Conservation (phyloP, 2,113 vertebrate species). For the Phalacrocorax carbo region DNA sequence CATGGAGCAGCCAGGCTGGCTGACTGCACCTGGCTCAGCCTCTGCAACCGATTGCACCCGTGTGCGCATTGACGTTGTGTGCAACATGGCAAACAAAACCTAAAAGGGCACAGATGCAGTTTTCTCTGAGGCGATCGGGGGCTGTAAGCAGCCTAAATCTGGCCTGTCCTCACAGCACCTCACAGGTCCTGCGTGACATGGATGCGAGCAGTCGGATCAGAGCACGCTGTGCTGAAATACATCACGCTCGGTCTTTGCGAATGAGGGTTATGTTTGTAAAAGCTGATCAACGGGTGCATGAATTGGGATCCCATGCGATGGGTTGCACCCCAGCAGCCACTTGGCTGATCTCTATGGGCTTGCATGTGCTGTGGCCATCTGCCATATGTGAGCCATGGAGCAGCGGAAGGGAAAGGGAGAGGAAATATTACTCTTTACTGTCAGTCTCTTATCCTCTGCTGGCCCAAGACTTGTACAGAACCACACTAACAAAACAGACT, state of each 20-base stretch:
- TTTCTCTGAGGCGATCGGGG: not conserved
- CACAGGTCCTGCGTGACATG: accelerated
- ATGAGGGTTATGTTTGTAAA: not conserved
- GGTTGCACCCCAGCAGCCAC: not conserved
- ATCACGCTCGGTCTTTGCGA: accelerated
- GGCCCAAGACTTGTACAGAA: not conserved
- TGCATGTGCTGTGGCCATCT: too few species aligned
- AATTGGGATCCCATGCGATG: not conserved
- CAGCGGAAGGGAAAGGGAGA: not conserved
- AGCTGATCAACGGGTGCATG: not conserved
- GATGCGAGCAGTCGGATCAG: not conserved
- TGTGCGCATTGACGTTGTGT: accelerated
- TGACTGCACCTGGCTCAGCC: not conserved
- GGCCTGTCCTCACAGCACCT: not conserved
- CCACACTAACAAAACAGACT: not conserved
- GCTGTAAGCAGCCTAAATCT: not conserved
- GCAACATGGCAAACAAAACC: not conserved
- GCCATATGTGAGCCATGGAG: not conserved
- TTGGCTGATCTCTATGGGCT: not conserved
- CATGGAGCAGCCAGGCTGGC: not conserved
- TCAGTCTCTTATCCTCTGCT: not conserved
- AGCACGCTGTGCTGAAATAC: not conserved
- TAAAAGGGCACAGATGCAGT: too few species aligned
- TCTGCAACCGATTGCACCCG: not conserved
- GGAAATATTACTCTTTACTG: not conserved